phyloP scores from a whole-genome alignment of 2,888 invertebrate species.

The Prosopocoilus inquinatus region DNA sequence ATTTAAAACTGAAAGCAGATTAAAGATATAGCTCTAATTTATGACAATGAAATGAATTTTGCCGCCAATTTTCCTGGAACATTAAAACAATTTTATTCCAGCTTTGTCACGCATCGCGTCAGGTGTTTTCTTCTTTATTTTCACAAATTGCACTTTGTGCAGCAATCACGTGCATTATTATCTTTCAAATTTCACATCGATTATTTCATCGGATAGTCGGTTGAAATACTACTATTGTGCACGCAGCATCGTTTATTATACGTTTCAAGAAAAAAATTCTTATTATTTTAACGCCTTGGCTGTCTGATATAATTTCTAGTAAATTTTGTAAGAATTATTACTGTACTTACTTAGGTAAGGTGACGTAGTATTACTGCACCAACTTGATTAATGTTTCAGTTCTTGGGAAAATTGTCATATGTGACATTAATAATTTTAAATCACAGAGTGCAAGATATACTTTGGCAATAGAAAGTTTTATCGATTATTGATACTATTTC shows the following conservation, averaged over 20 bases:
- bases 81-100: constrained; percentile 21
- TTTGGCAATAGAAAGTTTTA: neutral
- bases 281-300: constrained; percentile 1
- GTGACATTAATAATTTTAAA: neutral
- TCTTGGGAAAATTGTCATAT: constrained; percentile 2
- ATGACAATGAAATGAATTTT: constrained; percentile 22
- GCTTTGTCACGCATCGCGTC: constrained; percentile 20
- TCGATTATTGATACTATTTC: neutral
- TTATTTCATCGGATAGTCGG: neutral
- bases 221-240: neutral
- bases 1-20: constrained; percentile 15
- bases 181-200: constrained; percentile 8
- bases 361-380: neutral
- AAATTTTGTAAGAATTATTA: constrained; percentile 1
- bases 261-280: neutral
- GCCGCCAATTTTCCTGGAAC: constrained; percentile 22
- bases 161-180: constrained; percentile 8
- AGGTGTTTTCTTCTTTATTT: constrained; percentile 7
- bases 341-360: neutral
- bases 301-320: neutral
- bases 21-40: constrained; percentile 20
- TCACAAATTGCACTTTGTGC: constrained; percentile 14
- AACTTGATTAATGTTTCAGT: neutral
- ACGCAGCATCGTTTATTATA: neutral
- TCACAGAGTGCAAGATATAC: neutral